Percentiles rank a stretch among this genome's conserved stretches.
Conservation (phyloP, 2,797 vertebrate genomes). For the Scomberomorus guttatus region DNA sequence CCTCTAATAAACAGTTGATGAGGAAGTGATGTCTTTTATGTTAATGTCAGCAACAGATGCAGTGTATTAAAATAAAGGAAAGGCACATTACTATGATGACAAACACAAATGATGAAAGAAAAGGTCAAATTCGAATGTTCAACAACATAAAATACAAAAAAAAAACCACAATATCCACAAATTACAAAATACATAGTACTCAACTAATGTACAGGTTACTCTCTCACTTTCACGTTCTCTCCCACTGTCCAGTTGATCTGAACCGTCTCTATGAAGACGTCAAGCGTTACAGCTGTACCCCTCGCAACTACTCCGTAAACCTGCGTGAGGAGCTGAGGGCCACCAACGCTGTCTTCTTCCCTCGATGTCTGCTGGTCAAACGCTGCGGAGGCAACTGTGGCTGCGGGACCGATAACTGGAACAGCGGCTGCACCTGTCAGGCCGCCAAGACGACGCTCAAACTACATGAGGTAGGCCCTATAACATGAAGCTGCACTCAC, state of each 20-base stretch:
- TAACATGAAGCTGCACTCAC: slow-evolving; percentile 11
- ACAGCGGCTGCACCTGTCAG: slow-evolving; percentile 89
- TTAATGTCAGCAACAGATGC: neutral
- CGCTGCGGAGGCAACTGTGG: slow-evolving; percentile 97
- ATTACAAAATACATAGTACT: neutral
- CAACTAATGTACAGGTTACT: rapidly evolving
- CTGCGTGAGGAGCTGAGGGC: slow-evolving; percentile 93
- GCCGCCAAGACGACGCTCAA: slow-evolving; percentile 91
- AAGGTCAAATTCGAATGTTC: neutral
- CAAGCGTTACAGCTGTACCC: slow-evolving; percentile 96
- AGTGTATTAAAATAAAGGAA: neutral
- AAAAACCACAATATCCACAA: neutral
- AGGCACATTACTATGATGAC: neutral
- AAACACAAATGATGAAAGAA: neutral
- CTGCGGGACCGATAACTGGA: slow-evolving; percentile 92
- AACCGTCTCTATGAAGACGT: slow-evolving; percentile 95
- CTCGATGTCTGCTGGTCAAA: slow-evolving; percentile 95
- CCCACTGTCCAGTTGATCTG: slow-evolving; percentile 88
- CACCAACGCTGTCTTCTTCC: slow-evolving; percentile 94
- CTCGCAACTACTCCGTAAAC: slow-evolving; percentile 96
- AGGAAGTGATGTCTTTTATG: neutral
- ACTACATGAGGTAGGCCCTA: slow-evolving; percentile 90
- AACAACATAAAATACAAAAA: neutral
- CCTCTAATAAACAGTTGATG: neutral
- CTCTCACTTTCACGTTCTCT: slow-evolving; percentile 4